These are phyloP conservation scores for Drosophila antonietae DNA, from an alignment of 2,888 invertebrate species.

Conservation along the genomic window DNA sequence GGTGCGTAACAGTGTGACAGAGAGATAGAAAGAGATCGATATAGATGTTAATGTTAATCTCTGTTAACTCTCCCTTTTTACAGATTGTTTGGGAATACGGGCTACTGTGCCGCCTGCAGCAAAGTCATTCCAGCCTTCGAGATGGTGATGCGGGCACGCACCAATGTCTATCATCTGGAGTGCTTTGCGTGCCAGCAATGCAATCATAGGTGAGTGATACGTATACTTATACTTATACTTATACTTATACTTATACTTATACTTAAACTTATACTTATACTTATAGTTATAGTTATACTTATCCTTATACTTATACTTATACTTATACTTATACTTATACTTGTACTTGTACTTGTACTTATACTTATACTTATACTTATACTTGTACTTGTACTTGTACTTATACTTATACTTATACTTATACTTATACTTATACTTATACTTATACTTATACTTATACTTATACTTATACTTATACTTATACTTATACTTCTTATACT, in stretches of 20 bases:
- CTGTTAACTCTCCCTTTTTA: conserved; percentile 40
- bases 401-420: conserved; percentile 2
- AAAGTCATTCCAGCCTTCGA: conserved; percentile 99
- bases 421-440: not conserved
- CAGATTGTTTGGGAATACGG: conserved; percentile 97
- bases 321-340: conserved; percentile 4
- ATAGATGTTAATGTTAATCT: not conserved
- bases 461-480: conserved; percentile 2
- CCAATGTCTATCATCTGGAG: conserved; percentile 98
- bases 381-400: not conserved
- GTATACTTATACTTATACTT: not conserved
- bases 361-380: conserved; percentile 7
- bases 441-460: not conserved
- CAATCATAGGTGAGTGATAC: conserved; percentile 93
- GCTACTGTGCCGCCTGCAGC: conserved; percentile 98
- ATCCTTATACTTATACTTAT: conserved; percentile 4
- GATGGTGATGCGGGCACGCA: conserved; percentile 99
- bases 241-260: not conserved
- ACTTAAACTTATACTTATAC: not conserved
- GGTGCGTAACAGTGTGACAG: conserved; percentile 85
- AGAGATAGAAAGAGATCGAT: no score
- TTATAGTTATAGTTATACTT: not conserved
- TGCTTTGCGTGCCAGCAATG: conserved; percentile 99
- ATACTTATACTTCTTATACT: no score
- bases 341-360: conserved; percentile 3